Percentiles rank a stretch among this genome's conserved stretches.
Evolutionary conservation across 2,113 vertebrate genomes (phyloP).

Genomic region (Xenotilapia caudafasciata): DNA sequence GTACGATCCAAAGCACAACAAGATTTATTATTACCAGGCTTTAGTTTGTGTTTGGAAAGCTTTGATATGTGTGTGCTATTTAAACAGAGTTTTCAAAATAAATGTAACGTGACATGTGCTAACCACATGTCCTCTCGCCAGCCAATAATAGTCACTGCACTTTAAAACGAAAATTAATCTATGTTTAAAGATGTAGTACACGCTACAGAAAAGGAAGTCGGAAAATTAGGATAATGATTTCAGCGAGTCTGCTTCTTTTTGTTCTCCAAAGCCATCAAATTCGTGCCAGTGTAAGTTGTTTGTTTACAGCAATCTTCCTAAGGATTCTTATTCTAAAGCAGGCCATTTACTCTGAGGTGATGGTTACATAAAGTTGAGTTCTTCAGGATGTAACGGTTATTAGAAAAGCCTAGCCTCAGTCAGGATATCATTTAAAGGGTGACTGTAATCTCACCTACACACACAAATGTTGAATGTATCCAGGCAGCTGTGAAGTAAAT

Average conservation of each 20-base stretch:
- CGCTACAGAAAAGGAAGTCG: background rate
- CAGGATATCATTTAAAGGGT: background rate
- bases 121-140: background rate
- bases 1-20: constrained; percentile 21
- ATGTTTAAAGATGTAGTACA: background rate
- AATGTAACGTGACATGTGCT: background rate
- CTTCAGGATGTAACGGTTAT: background rate
- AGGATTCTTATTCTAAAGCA: background rate
- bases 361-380: background rate
- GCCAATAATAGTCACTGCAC: background rate
- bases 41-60: background rate
- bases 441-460: background rate
- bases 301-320: background rate
- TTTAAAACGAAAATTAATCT: background rate
- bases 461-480: background rate
- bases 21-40: constrained; percentile 9
- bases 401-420: background rate
- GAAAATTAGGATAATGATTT: background rate
- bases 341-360: background rate
- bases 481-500: background rate
- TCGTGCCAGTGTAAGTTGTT: background rate
- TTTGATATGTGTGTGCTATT: background rate
- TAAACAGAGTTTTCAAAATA: background rate
- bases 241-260: background rate
- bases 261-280: background rate